Conservation (phyloP, 2,797 vertebrate species). For the Macropus fuliginosus region DNA sequence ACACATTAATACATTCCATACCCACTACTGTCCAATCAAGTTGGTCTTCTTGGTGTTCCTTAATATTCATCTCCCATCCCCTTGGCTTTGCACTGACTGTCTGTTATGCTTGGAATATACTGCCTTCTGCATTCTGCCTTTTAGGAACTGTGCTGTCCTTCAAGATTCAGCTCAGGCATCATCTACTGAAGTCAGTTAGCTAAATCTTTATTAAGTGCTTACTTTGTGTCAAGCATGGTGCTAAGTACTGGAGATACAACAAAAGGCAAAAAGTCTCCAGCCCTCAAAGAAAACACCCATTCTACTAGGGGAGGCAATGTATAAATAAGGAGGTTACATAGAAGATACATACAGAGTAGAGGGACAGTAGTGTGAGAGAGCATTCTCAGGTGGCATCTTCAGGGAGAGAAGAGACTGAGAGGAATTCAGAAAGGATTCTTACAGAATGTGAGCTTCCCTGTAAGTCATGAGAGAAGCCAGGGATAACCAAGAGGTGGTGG, state of each 20-base stretch:
- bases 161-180: background rate
- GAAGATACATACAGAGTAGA: background rate
- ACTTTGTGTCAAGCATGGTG: background rate
- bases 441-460: background rate
- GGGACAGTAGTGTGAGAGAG: background rate
- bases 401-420: background rate
- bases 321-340: background rate
- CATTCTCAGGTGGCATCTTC: background rate
- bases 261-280: background rate
- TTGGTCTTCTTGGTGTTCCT: background rate
- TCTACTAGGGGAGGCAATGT: background rate
- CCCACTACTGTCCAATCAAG: background rate
- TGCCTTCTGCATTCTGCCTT: background rate
- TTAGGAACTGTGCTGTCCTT: background rate
- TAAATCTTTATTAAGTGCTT: background rate
- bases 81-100: background rate
- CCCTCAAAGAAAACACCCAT: background rate
- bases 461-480: background rate
- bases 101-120: background rate
- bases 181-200: background rate
- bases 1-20: background rate
- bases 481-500: background rate
- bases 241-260: background rate
- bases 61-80: background rate
- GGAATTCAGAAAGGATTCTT: background rate